Evolutionary conservation across 2,888 invertebrate species (phyloP).

Genomic region (Bimastos eiseni): DNA sequence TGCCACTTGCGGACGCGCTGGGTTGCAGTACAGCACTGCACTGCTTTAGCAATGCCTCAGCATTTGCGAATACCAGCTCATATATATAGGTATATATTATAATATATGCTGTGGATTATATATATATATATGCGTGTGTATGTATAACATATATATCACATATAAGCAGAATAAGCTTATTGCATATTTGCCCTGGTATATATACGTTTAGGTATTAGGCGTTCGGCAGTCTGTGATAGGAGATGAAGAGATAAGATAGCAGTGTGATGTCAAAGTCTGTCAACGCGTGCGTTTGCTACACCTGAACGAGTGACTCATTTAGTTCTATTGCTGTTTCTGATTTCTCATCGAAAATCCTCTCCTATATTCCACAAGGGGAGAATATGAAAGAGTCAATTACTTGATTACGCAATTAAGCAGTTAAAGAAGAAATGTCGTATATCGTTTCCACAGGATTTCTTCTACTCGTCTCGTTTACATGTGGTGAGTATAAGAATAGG

Average conservation of each 20-base stretch:
- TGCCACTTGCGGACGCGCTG: no score
- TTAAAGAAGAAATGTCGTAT: background rate
- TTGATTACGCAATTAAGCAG: background rate
- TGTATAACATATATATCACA: no score
- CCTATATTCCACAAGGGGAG: background rate
- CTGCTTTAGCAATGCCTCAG: no score
- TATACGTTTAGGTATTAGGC: background rate
- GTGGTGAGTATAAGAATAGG: background rate
- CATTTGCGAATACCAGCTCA: no score
- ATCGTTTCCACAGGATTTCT: background rate
- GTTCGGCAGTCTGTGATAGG: background rate
- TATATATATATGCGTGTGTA: no score
- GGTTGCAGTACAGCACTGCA: no score
- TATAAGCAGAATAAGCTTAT: no score
- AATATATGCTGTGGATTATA: no score
- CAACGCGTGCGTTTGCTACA: background rate
- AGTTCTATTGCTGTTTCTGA: background rate
- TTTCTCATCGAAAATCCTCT: background rate
- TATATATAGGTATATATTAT: no score
- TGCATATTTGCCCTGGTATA: no score
- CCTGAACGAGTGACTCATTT: background rate
- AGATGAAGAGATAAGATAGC: background rate
- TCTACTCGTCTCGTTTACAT: background rate
- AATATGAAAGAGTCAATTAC: background rate
- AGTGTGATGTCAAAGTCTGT: background rate